Percentiles rank a stretch among this genome's conserved stretches.
Conservation (phyloP, 2,888 invertebrate genomes). For the Sarcophaga subvicina region DNA sequence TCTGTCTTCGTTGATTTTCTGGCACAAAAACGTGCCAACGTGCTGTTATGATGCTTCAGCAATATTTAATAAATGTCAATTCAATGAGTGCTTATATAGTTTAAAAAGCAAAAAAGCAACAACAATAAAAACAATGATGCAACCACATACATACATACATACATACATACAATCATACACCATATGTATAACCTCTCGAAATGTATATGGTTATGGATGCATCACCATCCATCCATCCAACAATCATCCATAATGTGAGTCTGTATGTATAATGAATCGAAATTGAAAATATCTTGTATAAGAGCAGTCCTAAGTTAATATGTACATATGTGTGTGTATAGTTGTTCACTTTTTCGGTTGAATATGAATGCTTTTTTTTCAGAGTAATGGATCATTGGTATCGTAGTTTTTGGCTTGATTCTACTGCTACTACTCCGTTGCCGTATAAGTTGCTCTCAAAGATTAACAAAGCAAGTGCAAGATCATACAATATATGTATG, state of each 20-base stretch:
- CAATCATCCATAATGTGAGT: constrained; percentile 6
- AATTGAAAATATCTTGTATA: constrained; percentile 8
- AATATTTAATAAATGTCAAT: constrained; percentile 68
- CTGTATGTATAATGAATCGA: neutral
- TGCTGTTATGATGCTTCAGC: constrained; percentile 65
- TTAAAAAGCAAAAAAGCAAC: constrained; percentile 36
- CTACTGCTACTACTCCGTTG: neutral
- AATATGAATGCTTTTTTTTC: constrained; percentile 53
- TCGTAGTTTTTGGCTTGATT: constrained; percentile 5
- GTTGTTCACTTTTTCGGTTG: neutral
- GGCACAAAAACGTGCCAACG: constrained; percentile 70
- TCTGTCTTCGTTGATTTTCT: constrained; percentile 62
- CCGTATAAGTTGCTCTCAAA: constrained; percentile 43
- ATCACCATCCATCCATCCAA: constrained; percentile 6
- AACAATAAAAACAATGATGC: constrained; percentile 14
- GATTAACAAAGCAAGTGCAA: constrained; percentile 60
- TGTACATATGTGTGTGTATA: constrained; percentile 3
- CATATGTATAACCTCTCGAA: neutral
- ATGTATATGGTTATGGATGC: constrained; percentile 37
- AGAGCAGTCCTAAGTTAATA: neutral
- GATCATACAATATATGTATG: constrained; percentile 23
- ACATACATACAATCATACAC: neutral
- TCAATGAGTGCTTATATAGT: constrained; percentile 67
- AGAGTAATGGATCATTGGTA: constrained; percentile 67
- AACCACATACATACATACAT: constrained; percentile 11